phyloP scores from a whole-genome alignment of 2,888 invertebrate genomes.

The Diplolepis rosae region DNA sequence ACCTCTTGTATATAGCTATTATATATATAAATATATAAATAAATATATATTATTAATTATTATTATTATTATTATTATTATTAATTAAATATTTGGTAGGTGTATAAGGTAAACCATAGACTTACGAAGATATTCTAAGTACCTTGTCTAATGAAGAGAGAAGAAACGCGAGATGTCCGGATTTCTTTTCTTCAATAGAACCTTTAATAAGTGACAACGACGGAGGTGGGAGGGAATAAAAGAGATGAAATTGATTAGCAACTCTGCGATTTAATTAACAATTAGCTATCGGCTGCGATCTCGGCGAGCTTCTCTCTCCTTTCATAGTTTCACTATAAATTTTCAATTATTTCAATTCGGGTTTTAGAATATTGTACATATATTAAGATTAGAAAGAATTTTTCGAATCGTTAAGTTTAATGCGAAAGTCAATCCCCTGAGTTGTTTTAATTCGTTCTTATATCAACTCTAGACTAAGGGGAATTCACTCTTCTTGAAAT shows the following conservation, averaged over 20 bases:
- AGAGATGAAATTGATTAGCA: not conserved
- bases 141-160: slow-evolving; percentile 58
- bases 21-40: slow-evolving; percentile 57
- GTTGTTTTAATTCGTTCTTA: not conserved
- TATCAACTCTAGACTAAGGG: not conserved
- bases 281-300: not conserved
- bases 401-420: slow-evolving; percentile 3
- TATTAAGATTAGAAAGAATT: not conserved
- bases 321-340: not conserved
- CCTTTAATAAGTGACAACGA: slow-evolving; percentile 14
- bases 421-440: not conserved
- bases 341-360: not conserved
- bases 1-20: slow-evolving; percentile 68
- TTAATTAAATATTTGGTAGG: slow-evolving; percentile 31
- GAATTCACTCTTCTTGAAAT: not conserved
- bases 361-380: not conserved
- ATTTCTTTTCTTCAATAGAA: slow-evolving; percentile 11
- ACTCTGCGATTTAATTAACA: not conserved
- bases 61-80: slow-evolving; percentile 49
- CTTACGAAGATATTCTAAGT: slow-evolving; percentile 68
- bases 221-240: not conserved
- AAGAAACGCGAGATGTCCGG: slow-evolving; percentile 7
- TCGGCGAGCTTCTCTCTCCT: slow-evolving; percentile 1
- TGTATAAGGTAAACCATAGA: slow-evolving; percentile 54
- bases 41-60: slow-evolving; percentile 56